Evolutionary conservation across 1,140 invertebrate genomes (phyloP).

Genomic region (Periplaneta americana): DNA sequence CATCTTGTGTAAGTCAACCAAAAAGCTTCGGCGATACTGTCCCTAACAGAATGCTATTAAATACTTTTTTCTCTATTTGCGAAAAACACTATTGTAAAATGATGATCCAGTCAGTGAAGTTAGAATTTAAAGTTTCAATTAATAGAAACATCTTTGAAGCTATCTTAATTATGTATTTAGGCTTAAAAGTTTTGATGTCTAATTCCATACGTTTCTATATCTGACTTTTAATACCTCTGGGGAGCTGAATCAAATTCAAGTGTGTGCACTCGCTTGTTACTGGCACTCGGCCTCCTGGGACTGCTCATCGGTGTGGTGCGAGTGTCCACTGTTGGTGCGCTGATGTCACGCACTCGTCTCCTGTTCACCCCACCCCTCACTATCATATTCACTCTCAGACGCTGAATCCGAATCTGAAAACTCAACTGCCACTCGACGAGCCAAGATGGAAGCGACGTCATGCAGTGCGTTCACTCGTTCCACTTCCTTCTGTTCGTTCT

Average conservation of each 20-base stretch:
- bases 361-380: constrained; percentile 64
- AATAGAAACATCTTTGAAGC: neutral
- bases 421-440: constrained; percentile 88
- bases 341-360: constrained; percentile 39
- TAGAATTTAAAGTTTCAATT: neutral
- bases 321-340: neutral
- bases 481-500: constrained; percentile 74
- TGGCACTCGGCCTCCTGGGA: neutral
- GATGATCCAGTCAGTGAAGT: neutral
- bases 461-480: constrained; percentile 68
- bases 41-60: neutral
- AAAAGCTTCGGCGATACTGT: neutral
- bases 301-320: neutral
- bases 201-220: neutral
- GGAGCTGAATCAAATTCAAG: neutral
- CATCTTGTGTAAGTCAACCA: neutral
- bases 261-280: neutral
- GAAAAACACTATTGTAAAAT: neutral
- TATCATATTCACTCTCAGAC: constrained; percentile 63
- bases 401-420: constrained; percentile 90
- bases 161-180: neutral
- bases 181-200: neutral
- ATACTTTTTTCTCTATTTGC: neutral
- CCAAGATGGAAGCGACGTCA: constrained; percentile 93
- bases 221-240: neutral